Base-by-base conservation (phyloP, 2,113 vertebrate species). In the Sciurus niger region DNA sequence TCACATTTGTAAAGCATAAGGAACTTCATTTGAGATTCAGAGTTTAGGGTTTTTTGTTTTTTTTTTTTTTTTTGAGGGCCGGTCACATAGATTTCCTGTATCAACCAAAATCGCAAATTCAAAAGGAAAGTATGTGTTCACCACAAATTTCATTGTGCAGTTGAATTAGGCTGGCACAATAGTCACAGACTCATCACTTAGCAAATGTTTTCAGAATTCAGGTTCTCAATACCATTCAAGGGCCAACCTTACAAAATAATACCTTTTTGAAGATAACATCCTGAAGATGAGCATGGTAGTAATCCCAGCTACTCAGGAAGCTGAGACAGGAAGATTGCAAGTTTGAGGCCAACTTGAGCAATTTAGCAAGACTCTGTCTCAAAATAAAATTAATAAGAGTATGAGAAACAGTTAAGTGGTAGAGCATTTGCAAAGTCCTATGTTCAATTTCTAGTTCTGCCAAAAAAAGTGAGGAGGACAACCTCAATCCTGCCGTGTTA, bases 171-270 rank as follows among this genome's bases (percentile, higher is more conserved):
- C 24, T 79, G 48, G 34, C 76, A 83, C 0, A 46, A 30, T 34
- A 97, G 37, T 86, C 51, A 78, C 40, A 95, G 46, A 51, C 22
- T 93, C 90, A 68, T 78, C 28, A 89, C 25, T 63, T 90, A 82
- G 48, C 65, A 90, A 93, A 40, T 72, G 46, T 92, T 96, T 86
- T 90, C 11, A 34, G 74, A 95, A 77, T 46, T 86, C 24, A 89
- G 9, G 37, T 92, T 95, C 20, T 55, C 40, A 83, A 24, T 93
- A 37, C 76, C 16, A 80, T 30, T 13, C 43, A 83, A n/a, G 34
- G 84, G 74, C n/a, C 51, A 85, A 25, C 18, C 65, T 95, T 89
- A 22, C 51, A 63, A 95, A 22, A 11, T 74, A 40, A 79, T 25
- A 24, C 32, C 20, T 94, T 84, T 86, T 63, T 87, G 51, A 90